Base-by-base conservation (phyloP, 1,140 invertebrate species). In the Stenopsyche tienmushanensis region DNA sequence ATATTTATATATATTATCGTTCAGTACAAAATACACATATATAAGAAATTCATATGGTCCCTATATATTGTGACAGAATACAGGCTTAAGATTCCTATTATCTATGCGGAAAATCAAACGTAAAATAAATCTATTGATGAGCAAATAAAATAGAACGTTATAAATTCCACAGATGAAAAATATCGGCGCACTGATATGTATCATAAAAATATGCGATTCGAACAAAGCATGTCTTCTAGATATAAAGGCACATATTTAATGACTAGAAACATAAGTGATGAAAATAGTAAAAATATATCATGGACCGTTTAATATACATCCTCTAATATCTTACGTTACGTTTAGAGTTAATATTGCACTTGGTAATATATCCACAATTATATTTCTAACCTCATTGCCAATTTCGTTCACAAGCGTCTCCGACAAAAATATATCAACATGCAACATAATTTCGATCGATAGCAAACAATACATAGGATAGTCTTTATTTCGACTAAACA, bases 1-100 rank as follows among this genome's bases (percentile, higher is more conserved):
- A 34, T 34, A 13, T 34, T 34, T 34, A 34, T n/a, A 54, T 54
- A 26, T 34, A 25, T 54, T 18, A 65, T 34, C 42, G 18, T 39
- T 66, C 23, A 57, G 58, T 62, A 62, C 59, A 66, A 62, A 66
- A 62, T 49, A 66, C 41, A 59, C 50, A 66, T 50, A 42, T 55
- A 39, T 57, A 42, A 17, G 23, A 25, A 65, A 59, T 39, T 59
- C 13, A 25, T 54, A 62, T 62, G 59, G 65, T 62, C 58, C 65
- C 59, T 66, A 65, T 42, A 23, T 53, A 53, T 53, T 53, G 50
- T 53, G 50, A 53, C 17, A 23, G 50, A 53, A 53, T 53, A 53
- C 18, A 49, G 23, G 25, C 29, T 42, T 34, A 34, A 34, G 29
- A 13, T 13, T 34, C 13, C 29, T 34, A 34, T 34, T 7, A 34